Base-by-base conservation (phyloP, 2,888 invertebrate species). In the Ethmia dodecea region DNA sequence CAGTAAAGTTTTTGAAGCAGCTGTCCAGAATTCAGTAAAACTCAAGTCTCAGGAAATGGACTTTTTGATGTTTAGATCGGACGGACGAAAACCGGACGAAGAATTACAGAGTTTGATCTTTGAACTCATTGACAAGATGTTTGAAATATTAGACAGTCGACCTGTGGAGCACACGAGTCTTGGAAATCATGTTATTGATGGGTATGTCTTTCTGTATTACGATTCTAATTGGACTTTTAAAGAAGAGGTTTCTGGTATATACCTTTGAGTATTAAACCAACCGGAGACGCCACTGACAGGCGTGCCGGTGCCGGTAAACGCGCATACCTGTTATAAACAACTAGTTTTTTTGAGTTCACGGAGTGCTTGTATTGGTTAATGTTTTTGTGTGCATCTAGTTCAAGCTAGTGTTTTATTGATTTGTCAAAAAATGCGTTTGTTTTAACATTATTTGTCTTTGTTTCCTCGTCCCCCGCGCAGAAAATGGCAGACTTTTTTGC, bases 161-260 rank as follows among this genome's bases (percentile, higher is more conserved):
- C 26, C 26, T 12, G 30, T 45, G 3, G 40, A 41, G 0, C 56
- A 70, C 0, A 57, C 67, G 5, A 64, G 73, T 0, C 12, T 70
- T 2, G 75, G 75, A 0, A 44, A 56, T 28, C 63, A 52, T 38
- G 50, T 71, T 3, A 68, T 64, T 1, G 54, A 36, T n/a, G 58
- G 59, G 75, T 75, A 18, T 49, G 56, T 22, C 8, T 2, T n/a
- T 8, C 9, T n/a, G 9, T 6, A 8, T 22, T 22, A n/a, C 9
- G 20, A 2, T n/a, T n/a, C n/a, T 5, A 18, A 6, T 5, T 18
- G 4, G 18, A 3, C 18, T 18, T 4, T 18, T 4, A 18, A 18
- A 18, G 5, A 6, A 18, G 6, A 18, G 4, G 18, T 18, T 5
- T 18, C 6, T 18, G 6, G 4, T 18, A 6, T 18, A 6, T 18